Evolutionary conservation across 2,888 invertebrate genomes (phyloP).

Genomic region (Drepanosiphum platanoidis): DNA sequence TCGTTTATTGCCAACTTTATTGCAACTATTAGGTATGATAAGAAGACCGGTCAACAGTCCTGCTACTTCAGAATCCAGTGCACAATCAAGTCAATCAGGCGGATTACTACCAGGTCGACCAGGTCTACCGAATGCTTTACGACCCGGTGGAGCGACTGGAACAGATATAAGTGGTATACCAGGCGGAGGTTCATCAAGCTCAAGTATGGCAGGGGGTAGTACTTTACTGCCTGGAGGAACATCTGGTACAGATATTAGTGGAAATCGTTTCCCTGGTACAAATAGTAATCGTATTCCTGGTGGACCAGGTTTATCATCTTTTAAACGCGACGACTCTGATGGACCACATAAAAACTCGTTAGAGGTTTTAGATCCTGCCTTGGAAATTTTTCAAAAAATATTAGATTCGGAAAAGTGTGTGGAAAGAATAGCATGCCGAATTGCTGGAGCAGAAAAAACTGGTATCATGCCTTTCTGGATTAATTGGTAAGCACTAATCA

Average conservation of each 20-base stretch:
- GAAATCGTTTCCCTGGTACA: neutral
- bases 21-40: neutral
- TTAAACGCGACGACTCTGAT: neutral
- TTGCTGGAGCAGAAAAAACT: slow-evolving; percentile 63
- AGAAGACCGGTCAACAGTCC: neutral
- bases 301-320: neutral
- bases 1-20: slow-evolving; percentile 20
- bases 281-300: neutral
- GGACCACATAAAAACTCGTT: neutral
- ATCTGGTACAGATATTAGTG: too few relatives aligned
- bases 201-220: neutral
- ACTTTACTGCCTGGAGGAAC: neutral
- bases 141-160: neutral
- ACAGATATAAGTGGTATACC: neutral
- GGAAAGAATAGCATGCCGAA: slow-evolving; percentile 64
- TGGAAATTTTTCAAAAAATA: neutral
- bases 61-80: neutral
- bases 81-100: neutral
- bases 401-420: slow-evolving; percentile 62
- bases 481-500: slow-evolving; percentile 38
- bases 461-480: slow-evolving; percentile 22
- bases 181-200: too few relatives aligned
- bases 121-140: neutral
- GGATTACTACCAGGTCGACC: neutral
- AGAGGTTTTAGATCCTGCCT: neutral